A percentile compares a stretch with the other conserved stretches of the same genome.
These are phyloP conservation scores for Oegoconia quadripuncta DNA, from an alignment of 2,888 invertebrate genomes.

Conservation along the genomic window DNA sequence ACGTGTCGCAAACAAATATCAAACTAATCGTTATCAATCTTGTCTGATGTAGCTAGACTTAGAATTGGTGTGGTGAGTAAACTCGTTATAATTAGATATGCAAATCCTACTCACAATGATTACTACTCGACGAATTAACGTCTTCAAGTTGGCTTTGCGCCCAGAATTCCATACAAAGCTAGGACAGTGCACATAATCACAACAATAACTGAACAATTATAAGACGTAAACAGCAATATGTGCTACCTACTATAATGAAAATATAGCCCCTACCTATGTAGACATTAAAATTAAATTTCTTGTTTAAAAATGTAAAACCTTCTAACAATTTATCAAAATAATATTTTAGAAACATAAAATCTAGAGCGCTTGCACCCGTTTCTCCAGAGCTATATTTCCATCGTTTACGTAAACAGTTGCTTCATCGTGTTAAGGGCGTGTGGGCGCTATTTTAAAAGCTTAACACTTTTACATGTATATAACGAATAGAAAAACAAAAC, in stretches of 20 bases:
- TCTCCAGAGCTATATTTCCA: conserved; percentile 18
- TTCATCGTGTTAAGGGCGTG: conserved; percentile 12
- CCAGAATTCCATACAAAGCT: conserved; percentile 11
- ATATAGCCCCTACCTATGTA: no score
- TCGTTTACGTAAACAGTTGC: conserved; percentile 21
- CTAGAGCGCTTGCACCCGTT: conserved; percentile 8
- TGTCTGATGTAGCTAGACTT: no score
- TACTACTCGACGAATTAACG: conserved; percentile 10
- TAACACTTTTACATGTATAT: conserved; percentile 7
- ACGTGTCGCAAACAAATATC: no score
- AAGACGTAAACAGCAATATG: no score
- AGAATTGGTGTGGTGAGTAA: not conserved
- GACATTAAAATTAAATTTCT: no score
- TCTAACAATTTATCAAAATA: not conserved
- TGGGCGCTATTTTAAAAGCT: no score
- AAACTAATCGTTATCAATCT: no score
- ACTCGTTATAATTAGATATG: not conserved
- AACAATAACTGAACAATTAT: conserved; percentile 3
- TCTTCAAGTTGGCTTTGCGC: conserved; percentile 14
- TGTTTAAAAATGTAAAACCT: no score
- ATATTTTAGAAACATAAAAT: not conserved
- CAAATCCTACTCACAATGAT: conserved; percentile 1
- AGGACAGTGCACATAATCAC: conserved; percentile 4
- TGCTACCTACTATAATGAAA: no score
- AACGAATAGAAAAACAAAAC: not conserved